Conservation (phyloP, 1,140 invertebrate species). For the Ostrea denselamellosa region DNA sequence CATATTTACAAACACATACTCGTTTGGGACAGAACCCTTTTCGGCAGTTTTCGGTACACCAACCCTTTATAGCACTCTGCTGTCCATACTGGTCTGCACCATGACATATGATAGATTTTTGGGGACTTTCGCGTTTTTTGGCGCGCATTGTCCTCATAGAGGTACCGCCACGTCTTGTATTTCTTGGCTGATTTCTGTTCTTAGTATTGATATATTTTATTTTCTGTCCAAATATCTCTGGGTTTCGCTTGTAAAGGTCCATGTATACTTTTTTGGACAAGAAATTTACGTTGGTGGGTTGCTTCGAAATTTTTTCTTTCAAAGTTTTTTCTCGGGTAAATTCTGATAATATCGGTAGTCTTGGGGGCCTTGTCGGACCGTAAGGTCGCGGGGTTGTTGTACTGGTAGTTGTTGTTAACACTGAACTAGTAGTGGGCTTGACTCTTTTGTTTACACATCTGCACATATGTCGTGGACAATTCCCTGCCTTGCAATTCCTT, state of each 20-base stretch:
- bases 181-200: neutral
- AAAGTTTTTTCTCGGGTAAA: neutral
- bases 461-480: slow-evolving; percentile 51
- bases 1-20: slow-evolving; percentile 48
- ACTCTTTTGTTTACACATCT: slow-evolving; percentile 41
- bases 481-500: slow-evolving; percentile 51
- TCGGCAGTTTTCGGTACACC: slow-evolving; percentile 50
- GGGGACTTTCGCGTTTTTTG: neutral
- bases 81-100: slow-evolving; percentile 43
- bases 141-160: neutral
- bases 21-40: slow-evolving; percentile 54
- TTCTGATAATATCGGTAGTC: neutral
- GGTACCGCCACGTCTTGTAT: neutral
- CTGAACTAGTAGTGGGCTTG: neutral
- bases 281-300: neutral
- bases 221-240: slow-evolving; percentile 20
- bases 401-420: neutral
- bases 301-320: neutral
- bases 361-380: neutral
- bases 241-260: slow-evolving; percentile 16
- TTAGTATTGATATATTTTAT: slow-evolving; percentile 1
- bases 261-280: slow-evolving; percentile 4
- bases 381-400: neutral
- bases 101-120: slow-evolving; percentile 24
- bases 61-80: slow-evolving; percentile 31